Evolutionary conservation across 1,140 invertebrate genomes (phyloP).

Genomic region (Mactra quadrangularis): DNA sequence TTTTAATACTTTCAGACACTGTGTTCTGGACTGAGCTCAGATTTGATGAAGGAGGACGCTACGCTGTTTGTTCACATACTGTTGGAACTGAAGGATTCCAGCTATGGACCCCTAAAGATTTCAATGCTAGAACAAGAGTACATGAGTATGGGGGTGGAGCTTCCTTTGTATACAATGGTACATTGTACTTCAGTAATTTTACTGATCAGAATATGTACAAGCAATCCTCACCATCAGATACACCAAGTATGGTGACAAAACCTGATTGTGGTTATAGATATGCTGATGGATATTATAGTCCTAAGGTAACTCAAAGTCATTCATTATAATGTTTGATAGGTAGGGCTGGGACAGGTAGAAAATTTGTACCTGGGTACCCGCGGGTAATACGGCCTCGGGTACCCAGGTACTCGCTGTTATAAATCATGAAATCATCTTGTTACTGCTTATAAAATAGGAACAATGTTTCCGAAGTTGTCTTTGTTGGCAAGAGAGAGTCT

Average conservation of each 20-base stretch:
- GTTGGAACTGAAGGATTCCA: conserved; percentile 49
- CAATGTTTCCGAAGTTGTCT: no score
- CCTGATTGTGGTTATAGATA: conserved; percentile 72
- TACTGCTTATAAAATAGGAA: no score
- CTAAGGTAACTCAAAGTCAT: conserved; percentile 66
- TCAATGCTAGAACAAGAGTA: conserved; percentile 80
- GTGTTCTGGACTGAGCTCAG: conserved; percentile 81
- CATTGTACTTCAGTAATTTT: conserved; percentile 81
- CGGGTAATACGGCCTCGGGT: no score
- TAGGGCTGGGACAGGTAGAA: no score
- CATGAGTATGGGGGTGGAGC: conserved; percentile 84
- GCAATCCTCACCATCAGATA: conserved; percentile 64
- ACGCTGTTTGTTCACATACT: conserved; percentile 77
- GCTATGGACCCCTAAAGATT: conserved; percentile 79
- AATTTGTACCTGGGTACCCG: no score
- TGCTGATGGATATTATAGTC: conserved; percentile 74
- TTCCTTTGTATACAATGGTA: conserved; percentile 76
- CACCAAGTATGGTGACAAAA: conserved; percentile 72
- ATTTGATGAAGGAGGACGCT: conserved; percentile 77
- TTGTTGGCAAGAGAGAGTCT: no score
- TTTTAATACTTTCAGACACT: conserved; percentile 72
- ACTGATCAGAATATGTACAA: conserved; percentile 78
- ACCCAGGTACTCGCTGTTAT: no score
- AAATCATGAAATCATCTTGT: no score
- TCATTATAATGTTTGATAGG: no score